Conservation (phyloP, 2,797 vertebrate species). For the Podarcis lilfordi region DNA sequence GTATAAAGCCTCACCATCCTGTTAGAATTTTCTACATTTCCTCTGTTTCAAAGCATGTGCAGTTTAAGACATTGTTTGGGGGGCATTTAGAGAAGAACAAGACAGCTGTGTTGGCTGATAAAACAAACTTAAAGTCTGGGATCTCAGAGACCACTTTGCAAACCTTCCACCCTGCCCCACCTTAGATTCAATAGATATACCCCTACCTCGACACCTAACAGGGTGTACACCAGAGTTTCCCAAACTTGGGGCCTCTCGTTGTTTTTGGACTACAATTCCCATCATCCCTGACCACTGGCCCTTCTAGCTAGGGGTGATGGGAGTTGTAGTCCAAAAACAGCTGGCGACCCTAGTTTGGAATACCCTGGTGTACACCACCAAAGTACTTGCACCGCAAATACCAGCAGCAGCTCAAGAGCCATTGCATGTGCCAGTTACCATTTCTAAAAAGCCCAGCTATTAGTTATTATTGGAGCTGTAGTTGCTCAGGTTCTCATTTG, state of each 20-base stretch:
- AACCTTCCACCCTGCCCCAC: background rate
- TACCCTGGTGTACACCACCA: background rate
- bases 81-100: background rate
- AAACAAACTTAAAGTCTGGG: background rate
- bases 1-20: conserved; percentile 26
- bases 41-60: background rate
- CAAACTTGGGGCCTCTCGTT: no score
- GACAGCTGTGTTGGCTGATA: rapidly evolving
- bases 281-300: no score
- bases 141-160: background rate
- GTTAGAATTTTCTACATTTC: background rate
- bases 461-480: background rate
- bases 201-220: no score
- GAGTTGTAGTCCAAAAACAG: no score
- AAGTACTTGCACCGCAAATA: background rate
- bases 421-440: background rate
- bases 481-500: background rate
- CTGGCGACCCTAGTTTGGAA: no score
- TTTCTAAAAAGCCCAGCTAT: background rate
- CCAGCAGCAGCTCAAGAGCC: background rate
- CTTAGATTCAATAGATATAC: background rate
- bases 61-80: background rate
- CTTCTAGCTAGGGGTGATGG: no score
- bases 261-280: no score
- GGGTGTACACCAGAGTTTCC: no score